phyloP scores from a whole-genome alignment of 2,113 vertebrate genomes.

The Mionectes macconnelli region DNA sequence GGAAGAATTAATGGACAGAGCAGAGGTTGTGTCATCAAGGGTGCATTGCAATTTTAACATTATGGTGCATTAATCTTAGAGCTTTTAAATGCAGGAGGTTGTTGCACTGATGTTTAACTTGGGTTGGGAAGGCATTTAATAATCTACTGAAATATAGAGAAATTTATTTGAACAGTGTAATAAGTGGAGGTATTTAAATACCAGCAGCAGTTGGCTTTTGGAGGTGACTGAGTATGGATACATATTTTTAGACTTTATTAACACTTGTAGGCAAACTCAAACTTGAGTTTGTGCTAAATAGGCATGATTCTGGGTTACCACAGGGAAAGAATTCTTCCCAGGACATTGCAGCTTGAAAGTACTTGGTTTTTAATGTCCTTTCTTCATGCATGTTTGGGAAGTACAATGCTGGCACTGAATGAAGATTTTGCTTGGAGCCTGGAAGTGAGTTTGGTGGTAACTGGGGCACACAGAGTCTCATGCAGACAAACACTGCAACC shows the following conservation, averaged over 20 bases:
- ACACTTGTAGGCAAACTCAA: background rate
- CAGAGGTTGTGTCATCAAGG: rapidly evolving
- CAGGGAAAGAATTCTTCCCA: background rate
- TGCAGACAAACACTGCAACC: background rate
- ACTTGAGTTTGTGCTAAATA: background rate
- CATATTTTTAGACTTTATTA: background rate
- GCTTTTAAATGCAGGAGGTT: background rate
- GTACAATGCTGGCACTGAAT: rapidly evolving
- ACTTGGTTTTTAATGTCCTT: background rate
- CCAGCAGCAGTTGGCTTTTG: background rate
- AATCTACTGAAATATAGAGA: background rate
- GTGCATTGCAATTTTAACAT: background rate
- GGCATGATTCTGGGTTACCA: background rate
- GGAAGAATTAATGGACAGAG: background rate
- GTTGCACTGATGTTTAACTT: background rate
- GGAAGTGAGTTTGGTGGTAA: background rate
- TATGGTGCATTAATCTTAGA: background rate
- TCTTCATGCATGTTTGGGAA: background rate
- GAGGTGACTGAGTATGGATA: background rate
- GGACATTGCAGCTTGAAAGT: background rate
- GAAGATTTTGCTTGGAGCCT: background rate
- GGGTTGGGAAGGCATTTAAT: background rate
- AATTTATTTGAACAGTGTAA: background rate
- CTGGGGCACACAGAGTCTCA: too few relatives aligned
- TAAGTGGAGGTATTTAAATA: background rate